phyloP scores from a whole-genome alignment of 2,888 invertebrate species.

The Melipona beecheii region DNA sequence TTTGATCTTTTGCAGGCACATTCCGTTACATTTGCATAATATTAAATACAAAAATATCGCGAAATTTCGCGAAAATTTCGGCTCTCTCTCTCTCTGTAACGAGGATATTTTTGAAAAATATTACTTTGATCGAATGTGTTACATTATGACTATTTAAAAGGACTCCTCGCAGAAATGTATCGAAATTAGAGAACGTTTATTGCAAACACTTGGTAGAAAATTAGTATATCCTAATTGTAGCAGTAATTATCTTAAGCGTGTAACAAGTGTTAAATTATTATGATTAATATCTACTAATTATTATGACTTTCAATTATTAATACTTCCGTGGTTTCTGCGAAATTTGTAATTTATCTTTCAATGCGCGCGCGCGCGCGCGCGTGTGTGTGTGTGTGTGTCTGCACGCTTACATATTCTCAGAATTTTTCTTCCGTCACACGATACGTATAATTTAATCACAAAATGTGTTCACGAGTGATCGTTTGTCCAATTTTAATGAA shows the following conservation, averaged over 20 bases:
- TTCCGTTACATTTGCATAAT: neutral
- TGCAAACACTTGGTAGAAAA: too few relatives aligned
- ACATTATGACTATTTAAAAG: neutral
- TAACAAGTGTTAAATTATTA: too few relatives aligned
- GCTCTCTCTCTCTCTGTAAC: too few relatives aligned
- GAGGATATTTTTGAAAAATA: neutral
- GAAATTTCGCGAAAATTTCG: neutral
- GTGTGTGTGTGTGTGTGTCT: too few relatives aligned
- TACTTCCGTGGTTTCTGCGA: too few relatives aligned
- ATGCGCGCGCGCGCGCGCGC: too few relatives aligned
- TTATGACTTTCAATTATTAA: too few relatives aligned
- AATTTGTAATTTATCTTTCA: too few relatives aligned
- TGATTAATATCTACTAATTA: too few relatives aligned
- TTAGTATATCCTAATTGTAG: too few relatives aligned
- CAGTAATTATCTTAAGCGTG: too few relatives aligned
- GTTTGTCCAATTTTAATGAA: neutral
- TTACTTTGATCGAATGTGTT: too few relatives aligned
- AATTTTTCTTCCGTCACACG: neutral
- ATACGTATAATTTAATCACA: neutral
- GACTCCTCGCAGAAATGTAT: neutral
- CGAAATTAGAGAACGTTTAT: neutral
- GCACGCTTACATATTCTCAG: neutral
- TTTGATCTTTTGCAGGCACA: neutral
- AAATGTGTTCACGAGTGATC: neutral
- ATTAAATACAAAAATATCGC: neutral